Conservation (phyloP, 2,797 vertebrate species). For the Naso thynnoides region DNA sequence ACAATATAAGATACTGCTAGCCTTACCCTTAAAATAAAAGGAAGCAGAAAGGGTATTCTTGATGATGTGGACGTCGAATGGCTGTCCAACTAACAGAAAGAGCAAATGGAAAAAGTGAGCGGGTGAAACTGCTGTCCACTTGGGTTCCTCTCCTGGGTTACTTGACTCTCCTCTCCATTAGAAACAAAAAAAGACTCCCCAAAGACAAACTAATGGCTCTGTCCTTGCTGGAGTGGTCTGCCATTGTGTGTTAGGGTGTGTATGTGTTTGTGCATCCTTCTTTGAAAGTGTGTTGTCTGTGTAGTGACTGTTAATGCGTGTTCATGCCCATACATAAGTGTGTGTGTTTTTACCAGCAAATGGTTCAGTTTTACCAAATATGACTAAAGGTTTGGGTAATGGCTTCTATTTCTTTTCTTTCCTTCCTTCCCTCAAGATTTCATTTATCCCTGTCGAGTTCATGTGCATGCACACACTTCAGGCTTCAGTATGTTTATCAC, state of each 20-base stretch:
- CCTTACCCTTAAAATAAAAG: constrained; percentile 12
- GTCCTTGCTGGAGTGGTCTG: constrained; percentile 36
- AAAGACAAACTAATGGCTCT: constrained; percentile 70
- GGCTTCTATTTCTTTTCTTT: constrained; percentile 65
- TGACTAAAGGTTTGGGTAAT: constrained; percentile 66
- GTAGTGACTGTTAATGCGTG: constrained; percentile 10
- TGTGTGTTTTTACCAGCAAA: neutral
- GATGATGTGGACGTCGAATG: neutral
- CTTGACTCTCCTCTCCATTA: constrained; percentile 68
- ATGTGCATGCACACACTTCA: constrained; percentile 56
- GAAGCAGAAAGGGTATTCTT: neutral
- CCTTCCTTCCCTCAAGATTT: constrained; percentile 65
- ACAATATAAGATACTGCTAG: constrained; percentile 1
- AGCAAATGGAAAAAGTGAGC: neutral
- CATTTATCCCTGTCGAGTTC: constrained; percentile 64
- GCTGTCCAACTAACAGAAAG: constrained; percentile 5
- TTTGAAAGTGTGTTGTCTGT: constrained; percentile 28
- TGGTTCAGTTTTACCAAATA: constrained; percentile 39
- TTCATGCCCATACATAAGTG: neutral
- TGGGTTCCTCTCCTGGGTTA: constrained; percentile 55
- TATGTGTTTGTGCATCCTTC: constrained; percentile 42
- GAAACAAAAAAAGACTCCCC: constrained; percentile 52
- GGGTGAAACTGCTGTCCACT: constrained; percentile 39
- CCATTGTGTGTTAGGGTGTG: constrained; percentile 24
- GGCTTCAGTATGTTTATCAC: constrained; percentile 39